A percentile compares a stretch with the other conserved stretches of the same genome.
phyloP scores from a whole-genome alignment of 2,888 invertebrate species.

The Coleophora flavipennella region DNA sequence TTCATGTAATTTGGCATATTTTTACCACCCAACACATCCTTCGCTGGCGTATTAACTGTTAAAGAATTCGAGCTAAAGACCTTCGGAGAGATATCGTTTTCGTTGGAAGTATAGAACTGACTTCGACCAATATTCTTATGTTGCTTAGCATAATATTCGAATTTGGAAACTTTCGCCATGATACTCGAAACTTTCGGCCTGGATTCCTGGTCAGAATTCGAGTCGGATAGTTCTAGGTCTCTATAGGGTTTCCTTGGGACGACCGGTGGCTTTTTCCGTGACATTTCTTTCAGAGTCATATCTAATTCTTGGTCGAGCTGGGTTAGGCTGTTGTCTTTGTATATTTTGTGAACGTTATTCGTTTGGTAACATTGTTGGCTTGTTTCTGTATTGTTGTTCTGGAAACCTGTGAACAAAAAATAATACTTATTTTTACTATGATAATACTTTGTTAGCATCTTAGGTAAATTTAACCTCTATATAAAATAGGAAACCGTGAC shows the following conservation, averaged over 20 bases:
- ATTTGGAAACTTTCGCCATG: slow-evolving; percentile 84
- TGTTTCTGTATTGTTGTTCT: slow-evolving; percentile 34
- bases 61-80: slow-evolving; percentile 85
- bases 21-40: slow-evolving; percentile 82
- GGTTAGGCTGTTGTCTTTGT: slow-evolving; percentile 47
- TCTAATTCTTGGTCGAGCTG: slow-evolving; percentile 62
- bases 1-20: slow-evolving; percentile 74
- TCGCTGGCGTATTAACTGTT: slow-evolving; percentile 86
- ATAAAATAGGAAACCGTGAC: no score
- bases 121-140: slow-evolving; percentile 65
- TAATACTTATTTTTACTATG: no score
- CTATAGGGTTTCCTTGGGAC: slow-evolving; percentile 74
- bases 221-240: slow-evolving; percentile 60
- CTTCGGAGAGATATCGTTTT: slow-evolving; percentile 77
- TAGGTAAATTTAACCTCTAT: no score
- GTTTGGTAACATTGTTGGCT: slow-evolving; percentile 48
- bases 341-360: slow-evolving; percentile 36
- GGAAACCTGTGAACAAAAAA: slow-evolving; percentile 41
- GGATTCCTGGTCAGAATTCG: slow-evolving; percentile 63
- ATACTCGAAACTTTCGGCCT: slow-evolving; percentile 67
- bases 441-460: neutral
- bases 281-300: slow-evolving; percentile 59
- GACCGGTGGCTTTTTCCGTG: slow-evolving; percentile 76
- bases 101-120: slow-evolving; percentile 56
- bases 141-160: slow-evolving; percentile 82